phyloP scores from a whole-genome alignment of 2,888 invertebrate species.

The Orchesella flavescens region DNA sequence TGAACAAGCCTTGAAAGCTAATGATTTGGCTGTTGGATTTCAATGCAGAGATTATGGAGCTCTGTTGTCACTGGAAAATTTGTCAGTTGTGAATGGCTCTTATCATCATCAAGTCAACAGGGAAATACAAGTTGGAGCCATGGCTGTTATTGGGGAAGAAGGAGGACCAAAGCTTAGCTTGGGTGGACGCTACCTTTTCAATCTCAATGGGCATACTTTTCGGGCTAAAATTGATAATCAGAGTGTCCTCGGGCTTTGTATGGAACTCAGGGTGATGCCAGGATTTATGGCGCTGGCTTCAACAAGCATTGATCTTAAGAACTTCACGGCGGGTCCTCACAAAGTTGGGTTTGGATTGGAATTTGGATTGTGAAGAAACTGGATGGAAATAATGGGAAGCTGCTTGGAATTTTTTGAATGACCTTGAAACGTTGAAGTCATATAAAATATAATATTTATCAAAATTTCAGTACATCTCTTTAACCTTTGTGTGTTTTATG shows the following conservation, averaged over 20 bases:
- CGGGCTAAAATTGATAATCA: constrained; percentile 51
- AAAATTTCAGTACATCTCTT: no score
- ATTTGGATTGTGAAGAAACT: constrained; percentile 21
- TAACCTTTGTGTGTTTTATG: no score
- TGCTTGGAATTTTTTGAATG: no score
- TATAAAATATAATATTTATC: no score
- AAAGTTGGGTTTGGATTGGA: constrained; percentile 55
- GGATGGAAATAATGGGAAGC: background rate
- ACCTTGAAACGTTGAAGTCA: no score
- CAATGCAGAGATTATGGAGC: constrained; percentile 28
- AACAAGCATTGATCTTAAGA: constrained; percentile 38
- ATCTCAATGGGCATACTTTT: constrained; percentile 22
- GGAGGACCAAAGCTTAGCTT: constrained; percentile 35
- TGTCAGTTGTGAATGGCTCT: constrained; percentile 3
- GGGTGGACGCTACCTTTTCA: constrained; percentile 35
- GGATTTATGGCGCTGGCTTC: constrained; percentile 27
- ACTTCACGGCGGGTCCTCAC: constrained; percentile 46
- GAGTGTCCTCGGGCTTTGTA: constrained; percentile 44
- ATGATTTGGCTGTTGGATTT: constrained; percentile 29
- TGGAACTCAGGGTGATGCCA: constrained; percentile 30
- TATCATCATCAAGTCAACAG: constrained; percentile 44
- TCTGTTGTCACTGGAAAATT: constrained; percentile 22
- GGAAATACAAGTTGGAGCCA: constrained; percentile 26
- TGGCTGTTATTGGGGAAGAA: constrained; percentile 12
- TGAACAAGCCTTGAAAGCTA: constrained; percentile 19